phyloP scores from a whole-genome alignment of 2,888 invertebrate species.

The Melieria omissa region DNA sequence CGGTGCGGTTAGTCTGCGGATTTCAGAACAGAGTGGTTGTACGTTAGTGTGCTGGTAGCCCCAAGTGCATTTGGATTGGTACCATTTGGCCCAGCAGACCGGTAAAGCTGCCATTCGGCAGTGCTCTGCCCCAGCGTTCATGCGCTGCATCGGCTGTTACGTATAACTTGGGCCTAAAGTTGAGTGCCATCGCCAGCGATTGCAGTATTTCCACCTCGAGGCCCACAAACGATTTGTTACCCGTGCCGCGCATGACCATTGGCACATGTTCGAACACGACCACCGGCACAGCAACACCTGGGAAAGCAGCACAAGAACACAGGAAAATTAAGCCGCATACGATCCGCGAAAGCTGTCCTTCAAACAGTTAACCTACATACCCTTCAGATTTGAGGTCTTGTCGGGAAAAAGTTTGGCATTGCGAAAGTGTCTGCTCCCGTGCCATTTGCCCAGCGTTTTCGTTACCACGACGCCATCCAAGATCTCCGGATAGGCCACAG shows the following conservation, averaged over 20 bases:
- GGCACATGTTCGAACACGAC: slow-evolving; percentile 60
- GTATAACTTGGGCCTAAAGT: slow-evolving; percentile 77
- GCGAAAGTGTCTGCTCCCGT: slow-evolving; percentile 69
- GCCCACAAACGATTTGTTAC: slow-evolving; percentile 50
- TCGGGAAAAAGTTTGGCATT: slow-evolving; percentile 57
- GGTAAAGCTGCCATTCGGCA: slow-evolving; percentile 74
- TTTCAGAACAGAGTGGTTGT: slow-evolving; percentile 24
- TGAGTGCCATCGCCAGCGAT: slow-evolving; percentile 76
- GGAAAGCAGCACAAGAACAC: slow-evolving; percentile 19
- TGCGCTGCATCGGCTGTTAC: slow-evolving; percentile 72
- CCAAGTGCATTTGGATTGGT: neutral
- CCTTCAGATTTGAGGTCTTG: slow-evolving; percentile 62
- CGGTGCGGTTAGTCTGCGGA: slow-evolving; percentile 69
- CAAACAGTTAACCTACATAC: slow-evolving; percentile 34
- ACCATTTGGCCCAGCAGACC: slow-evolving; percentile 81
- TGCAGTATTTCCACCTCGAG: slow-evolving; percentile 65
- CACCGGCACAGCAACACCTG: slow-evolving; percentile 55
- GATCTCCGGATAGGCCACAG: slow-evolving; percentile 79
- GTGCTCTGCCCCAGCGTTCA: slow-evolving; percentile 77
- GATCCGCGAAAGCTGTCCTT: neutral
- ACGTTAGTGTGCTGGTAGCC: neutral
- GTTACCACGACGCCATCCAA: slow-evolving; percentile 70
- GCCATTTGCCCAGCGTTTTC: slow-evolving; percentile 76
- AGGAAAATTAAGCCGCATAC: neutral
- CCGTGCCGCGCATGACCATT: slow-evolving; percentile 54